These are phyloP conservation scores for Cryptoblepharus egeriae DNA, from an alignment of 2,797 vertebrate species.

Conservation along the genomic window DNA sequence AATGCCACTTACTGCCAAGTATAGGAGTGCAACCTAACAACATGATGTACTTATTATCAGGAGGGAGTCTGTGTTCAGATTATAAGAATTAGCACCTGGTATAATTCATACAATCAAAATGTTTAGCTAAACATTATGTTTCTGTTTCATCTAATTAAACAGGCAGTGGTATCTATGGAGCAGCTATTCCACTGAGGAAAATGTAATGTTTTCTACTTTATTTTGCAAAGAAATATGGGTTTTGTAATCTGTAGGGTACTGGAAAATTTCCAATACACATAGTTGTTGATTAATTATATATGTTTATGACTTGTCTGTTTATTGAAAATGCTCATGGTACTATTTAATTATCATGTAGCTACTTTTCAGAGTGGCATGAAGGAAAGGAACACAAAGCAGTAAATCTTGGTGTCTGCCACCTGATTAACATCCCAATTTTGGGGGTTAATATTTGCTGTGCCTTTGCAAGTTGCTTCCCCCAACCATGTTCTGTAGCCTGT, in stretches of 20 bases:
- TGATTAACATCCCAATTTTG: constrained; percentile 16
- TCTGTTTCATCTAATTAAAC: constrained; percentile 15
- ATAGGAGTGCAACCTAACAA: too few relatives aligned
- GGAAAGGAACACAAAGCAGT: constrained; percentile 31
- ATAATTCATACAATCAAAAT: neutral
- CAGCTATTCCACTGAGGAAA: neutral
- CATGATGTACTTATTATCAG: constrained; percentile 32
- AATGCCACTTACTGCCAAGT: too few relatives aligned
- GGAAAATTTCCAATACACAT: neutral
- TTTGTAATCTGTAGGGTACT: neutral
- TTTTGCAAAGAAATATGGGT: neutral
- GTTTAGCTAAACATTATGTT: constrained; percentile 12
- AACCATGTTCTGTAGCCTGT: neutral
- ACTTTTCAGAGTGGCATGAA: constrained; percentile 38
- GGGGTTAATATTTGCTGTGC: constrained; percentile 40
- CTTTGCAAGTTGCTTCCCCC: neutral
- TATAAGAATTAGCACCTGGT: neutral
- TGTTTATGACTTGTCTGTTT: constrained; percentile 16
- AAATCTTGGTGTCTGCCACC: constrained; percentile 18
- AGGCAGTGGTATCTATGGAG: neutral
- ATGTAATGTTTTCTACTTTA: constrained; percentile 29
- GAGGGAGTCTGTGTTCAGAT: constrained; percentile 40
- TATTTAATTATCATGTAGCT: constrained; percentile 46
- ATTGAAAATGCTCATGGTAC: constrained; percentile 48
- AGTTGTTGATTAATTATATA: constrained; percentile 16